These are phyloP conservation scores for Chaitophorus viminalis DNA, from an alignment of 2,888 invertebrate species.

Conservation along the genomic window DNA sequence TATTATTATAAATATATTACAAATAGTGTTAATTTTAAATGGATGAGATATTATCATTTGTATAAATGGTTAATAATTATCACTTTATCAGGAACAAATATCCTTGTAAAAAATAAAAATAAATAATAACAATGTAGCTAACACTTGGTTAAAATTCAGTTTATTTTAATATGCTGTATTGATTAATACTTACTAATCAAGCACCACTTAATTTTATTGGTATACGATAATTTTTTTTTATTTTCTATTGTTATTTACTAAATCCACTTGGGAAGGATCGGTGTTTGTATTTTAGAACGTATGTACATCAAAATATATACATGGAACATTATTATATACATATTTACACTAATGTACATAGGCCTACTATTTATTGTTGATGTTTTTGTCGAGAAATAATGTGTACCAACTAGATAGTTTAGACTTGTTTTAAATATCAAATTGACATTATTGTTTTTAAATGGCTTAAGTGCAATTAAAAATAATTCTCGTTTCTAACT, in stretches of 20 bases:
- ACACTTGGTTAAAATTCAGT: constrained; percentile 14
- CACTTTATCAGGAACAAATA: constrained; percentile 7
- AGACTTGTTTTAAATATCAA: constrained; percentile 6
- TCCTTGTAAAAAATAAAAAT: constrained; percentile 4
- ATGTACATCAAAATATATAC: constrained; percentile 14
- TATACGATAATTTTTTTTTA: constrained; percentile 42
- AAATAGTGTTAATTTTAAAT: constrained; percentile 19
- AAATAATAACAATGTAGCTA: background rate
- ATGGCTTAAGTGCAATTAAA: constrained; percentile 47
- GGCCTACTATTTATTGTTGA: constrained; percentile 21
- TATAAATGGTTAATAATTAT: constrained; percentile 28
- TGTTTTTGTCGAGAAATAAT: constrained; percentile 21
- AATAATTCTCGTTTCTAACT: constrained; percentile 25
- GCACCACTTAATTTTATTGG: constrained; percentile 29
- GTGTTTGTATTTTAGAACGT: background rate
- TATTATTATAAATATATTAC: constrained; percentile 36
- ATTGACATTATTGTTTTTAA: constrained; percentile 38
- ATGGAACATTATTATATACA: constrained; percentile 11
- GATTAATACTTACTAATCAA: constrained; percentile 26
- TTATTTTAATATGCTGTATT: background rate
- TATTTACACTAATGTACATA: constrained; percentile 11
- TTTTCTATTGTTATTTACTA: constrained; percentile 22
- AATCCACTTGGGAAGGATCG: background rate
- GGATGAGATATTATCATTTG: background rate
- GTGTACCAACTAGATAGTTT: background rate